Base-by-base conservation (phyloP, 2,797 vertebrate genomes). In the Hozukius guyotensis region DNA sequence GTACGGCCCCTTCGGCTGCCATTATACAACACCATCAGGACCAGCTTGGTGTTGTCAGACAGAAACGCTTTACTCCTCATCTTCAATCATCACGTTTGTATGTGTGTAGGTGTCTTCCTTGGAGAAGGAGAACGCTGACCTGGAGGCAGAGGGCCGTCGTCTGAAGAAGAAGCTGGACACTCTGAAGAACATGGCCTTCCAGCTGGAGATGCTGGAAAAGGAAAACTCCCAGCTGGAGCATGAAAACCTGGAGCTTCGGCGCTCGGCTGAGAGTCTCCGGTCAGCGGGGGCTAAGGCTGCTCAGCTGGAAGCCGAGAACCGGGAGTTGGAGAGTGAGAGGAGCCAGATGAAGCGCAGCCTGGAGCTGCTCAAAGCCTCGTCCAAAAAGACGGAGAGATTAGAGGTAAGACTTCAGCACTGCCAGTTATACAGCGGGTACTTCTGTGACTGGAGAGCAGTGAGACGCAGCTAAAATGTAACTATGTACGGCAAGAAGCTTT, bases 141-240 rank as follows among this genome's bases (percentile, higher is more conserved):
- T 99, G 81, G 99, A 99, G 92, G 92, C 90, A 0, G 98, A 99
- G 90, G 96, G 97, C 75, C 96, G 98, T 56, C 97, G 96, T 77
- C 94, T 98, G 42, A 99, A 97, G 93, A 99, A 99, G 93, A 97
- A 96, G 66, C 90, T 98, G 75, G 98, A 99, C 69, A 84, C 94
- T 18, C 92, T 99, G 71, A 98, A 98, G 94, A 99, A 97, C 77
- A 95, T 97, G 76, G 95, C 95, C 64, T 97, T 97, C 93, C 98
- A 99, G 46, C 91, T 99, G 77, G 98, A 99, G 89, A 97, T 96
- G 25, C 89, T 99, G 68, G 97, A 99, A 88, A 99, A 99, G 91
- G 99, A 99, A 84, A 99, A 98, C 87, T 83, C 95, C 2, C 98
- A 99, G 89, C 96, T 99, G 7, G 98, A 99, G 38, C 95, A 97